A percentile compares a stretch with the other conserved stretches of the same genome.
These are phyloP conservation scores for Passer montanus DNA, from an alignment of 2,113 vertebrate species.

Conservation along the genomic window DNA sequence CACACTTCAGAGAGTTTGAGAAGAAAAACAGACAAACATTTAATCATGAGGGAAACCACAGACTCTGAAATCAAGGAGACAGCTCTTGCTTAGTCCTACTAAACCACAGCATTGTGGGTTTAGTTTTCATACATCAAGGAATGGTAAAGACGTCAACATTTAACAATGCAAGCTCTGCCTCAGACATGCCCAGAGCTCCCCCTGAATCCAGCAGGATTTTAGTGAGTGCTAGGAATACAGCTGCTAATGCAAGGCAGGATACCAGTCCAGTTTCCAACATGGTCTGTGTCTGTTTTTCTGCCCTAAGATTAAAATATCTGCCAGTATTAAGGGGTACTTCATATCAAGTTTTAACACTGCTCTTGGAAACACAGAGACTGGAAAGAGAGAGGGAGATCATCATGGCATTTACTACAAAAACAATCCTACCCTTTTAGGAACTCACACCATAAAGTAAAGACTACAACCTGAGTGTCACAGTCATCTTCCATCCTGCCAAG, in stretches of 20 bases:
- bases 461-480: neutral
- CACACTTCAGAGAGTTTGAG: neutral
- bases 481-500: fast-evolving
- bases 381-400: neutral
- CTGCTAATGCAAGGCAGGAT: neutral
- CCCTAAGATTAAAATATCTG: neutral
- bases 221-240: neutral
- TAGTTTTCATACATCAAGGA: neutral
- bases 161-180: neutral
- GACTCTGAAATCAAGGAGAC: neutral
- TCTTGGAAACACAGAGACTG: neutral
- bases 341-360: neutral
- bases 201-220: neutral
- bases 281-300: neutral
- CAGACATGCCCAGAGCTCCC: neutral
- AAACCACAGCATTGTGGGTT: neutral
- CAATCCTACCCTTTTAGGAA: neutral
- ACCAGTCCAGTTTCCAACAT: neutral
- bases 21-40: neutral
- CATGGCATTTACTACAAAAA: neutral
- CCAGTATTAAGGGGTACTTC: neutral
- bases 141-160: fast-evolving
- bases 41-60: neutral
- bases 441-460: neutral
- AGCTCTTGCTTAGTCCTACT: neutral